These are phyloP conservation scores for Philopedon plagiatum DNA, from an alignment of 2,888 invertebrate species.

Conservation along the genomic window DNA sequence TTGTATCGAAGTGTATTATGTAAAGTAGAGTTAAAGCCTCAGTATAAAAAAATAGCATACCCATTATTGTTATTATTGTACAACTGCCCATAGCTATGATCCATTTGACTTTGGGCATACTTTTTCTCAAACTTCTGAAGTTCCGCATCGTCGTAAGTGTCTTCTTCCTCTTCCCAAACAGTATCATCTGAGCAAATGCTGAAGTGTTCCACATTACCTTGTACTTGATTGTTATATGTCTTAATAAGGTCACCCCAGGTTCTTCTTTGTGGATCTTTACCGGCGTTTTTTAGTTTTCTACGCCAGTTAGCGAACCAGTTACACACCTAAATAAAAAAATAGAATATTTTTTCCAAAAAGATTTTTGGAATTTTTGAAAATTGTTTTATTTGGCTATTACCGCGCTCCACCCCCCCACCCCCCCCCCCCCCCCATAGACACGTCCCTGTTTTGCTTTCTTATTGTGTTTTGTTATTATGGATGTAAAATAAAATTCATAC, in stretches of 20 bases:
- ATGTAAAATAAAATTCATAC: too few relatives aligned
- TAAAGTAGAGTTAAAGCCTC: too few relatives aligned
- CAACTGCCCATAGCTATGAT: slow-evolving; percentile 63
- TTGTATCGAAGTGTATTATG: too few relatives aligned
- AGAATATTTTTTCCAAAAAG: not conserved
- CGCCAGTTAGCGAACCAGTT: slow-evolving; percentile 91
- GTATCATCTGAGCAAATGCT: slow-evolving; percentile 85
- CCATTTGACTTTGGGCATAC: slow-evolving; percentile 53
- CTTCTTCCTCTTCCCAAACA: slow-evolving; percentile 82
- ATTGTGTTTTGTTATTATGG: too few relatives aligned
- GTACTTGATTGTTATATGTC: slow-evolving; percentile 81
- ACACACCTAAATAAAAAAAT: slow-evolving; percentile 71
- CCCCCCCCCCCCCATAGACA: too few relatives aligned
- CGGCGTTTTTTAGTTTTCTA: slow-evolving; percentile 83
- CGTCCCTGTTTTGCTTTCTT: too few relatives aligned
- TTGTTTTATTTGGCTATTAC: too few relatives aligned
- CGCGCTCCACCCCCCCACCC: too few relatives aligned
- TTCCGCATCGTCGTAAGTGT: slow-evolving; percentile 52
- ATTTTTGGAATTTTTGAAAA: not conserved
- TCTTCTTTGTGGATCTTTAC: slow-evolving; percentile 77
- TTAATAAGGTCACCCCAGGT: slow-evolving; percentile 83
- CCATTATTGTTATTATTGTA: slow-evolving; percentile 50
- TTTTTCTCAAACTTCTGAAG: slow-evolving; percentile 46
- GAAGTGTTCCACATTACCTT: slow-evolving; percentile 85
- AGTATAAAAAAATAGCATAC: slow-evolving; percentile 1